Percentiles rank a stretch among this genome's conserved stretches.
Conservation (phyloP, 2,113 vertebrate genomes). For the Anser brachyrhynchus region DNA sequence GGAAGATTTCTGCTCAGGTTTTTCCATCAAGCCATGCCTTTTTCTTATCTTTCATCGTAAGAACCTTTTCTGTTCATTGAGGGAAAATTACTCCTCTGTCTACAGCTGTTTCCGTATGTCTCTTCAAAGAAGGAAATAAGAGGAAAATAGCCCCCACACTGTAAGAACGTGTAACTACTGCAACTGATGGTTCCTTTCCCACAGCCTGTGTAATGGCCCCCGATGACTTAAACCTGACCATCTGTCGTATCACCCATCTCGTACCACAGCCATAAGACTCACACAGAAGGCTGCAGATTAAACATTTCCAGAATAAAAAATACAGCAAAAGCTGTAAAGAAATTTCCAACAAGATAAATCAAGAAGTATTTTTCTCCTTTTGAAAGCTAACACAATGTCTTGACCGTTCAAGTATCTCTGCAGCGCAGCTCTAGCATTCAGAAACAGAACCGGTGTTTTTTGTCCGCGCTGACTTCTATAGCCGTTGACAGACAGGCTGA, state of each 20-base stretch:
- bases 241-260: conserved; percentile 20
- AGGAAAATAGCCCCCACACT: background rate
- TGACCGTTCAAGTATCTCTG: background rate
- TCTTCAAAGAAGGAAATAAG: background rate
- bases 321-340: background rate
- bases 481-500: background rate
- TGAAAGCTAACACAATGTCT: background rate
- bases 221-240: conserved; percentile 38
- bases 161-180: background rate
- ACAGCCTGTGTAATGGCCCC: background rate
- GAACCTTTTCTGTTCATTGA: background rate
- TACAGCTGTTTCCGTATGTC: background rate
- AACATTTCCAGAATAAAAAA: background rate
- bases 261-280: background rate
- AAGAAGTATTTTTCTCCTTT: background rate
- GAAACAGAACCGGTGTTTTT: background rate
- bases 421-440: background rate
- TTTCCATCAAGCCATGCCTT: background rate
- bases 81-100: background rate
- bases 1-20: background rate
- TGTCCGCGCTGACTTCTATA: background rate
- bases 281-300: background rate
- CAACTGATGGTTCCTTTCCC: background rate
- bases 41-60: background rate
- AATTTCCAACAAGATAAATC: background rate